Evolutionary conservation across 2,113 vertebrate species (phyloP), one percentile per base, ranked within the genome.

Genomic region (Falcunculus frontatus): DNA sequence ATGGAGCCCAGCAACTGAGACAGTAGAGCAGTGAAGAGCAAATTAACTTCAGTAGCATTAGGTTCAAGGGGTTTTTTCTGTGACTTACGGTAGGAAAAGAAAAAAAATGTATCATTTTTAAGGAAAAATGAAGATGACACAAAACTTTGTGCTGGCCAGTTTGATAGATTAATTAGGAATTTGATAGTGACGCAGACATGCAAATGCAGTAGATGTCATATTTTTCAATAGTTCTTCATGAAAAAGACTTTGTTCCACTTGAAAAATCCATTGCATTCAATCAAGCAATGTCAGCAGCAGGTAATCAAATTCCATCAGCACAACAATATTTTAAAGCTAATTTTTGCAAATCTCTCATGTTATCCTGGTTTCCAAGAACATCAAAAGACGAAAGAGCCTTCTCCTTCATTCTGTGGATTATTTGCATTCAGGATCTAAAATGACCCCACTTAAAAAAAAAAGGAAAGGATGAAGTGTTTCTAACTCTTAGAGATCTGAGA

Each of bases 341-440:
- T 76, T 83, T 96, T 96, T 90, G 17, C 33, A 93, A 91, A 81
- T 94, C 63, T 87, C 77, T 74, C 67, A 90, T 93, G 62, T 72
- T 97, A 42, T 67, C 37, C 33, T 86, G 53, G 29, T 29, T 97
- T 97, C 84, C 86, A 96, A 64, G 81, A 94, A 73, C 7, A 92
- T 39, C 65, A 95, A 84, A 96, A 82, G 73, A 80, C 19, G 74
- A 80, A 95, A 94, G 11, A 87, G 75, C 14, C 9, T 44, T 95
- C 77, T 21, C 32, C 25, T 94, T 92, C 37, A 83, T 96, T 94
- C 92, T 82, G 57, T 76, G 69, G 55, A 90, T 90, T 89, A 95
- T 96, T 96, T 97, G 47, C 42, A 81, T 97, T 89, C 77, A 83
- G 64, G 93, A 94, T 64, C 87, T 77, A 53, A 96, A 97, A 96